Conservation (phyloP, 2,797 vertebrate species). For the Cottoperca gobio region DNA sequence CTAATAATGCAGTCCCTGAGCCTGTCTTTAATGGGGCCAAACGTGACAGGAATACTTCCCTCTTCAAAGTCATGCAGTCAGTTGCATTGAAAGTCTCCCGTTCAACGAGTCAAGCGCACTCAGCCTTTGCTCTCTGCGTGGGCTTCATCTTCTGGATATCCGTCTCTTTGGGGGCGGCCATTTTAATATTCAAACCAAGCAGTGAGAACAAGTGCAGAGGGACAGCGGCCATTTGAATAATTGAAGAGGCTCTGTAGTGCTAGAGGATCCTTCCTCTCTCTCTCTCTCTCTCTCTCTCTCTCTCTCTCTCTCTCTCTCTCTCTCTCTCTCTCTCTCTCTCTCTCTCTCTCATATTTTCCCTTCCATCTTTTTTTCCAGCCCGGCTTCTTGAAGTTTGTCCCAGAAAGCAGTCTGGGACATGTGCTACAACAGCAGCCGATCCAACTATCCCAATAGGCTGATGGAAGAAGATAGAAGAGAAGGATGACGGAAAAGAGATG, state of each 20-base stretch:
- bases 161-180: constrained; percentile 76
- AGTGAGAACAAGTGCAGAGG: constrained; percentile 83
- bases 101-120: constrained; percentile 71
- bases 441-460: constrained; percentile 68
- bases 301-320: constrained; percentile 6
- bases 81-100: constrained; percentile 47
- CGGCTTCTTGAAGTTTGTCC: constrained; percentile 80
- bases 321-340: constrained; percentile 13
- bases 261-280: constrained; percentile 56
- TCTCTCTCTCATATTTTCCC: constrained; percentile 49
- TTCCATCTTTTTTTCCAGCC: constrained; percentile 50
- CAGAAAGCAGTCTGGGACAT: constrained; percentile 80
- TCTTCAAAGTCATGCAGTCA: constrained; percentile 62
- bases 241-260: constrained; percentile 78
- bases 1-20: constrained; percentile 55
- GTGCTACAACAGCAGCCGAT: constrained; percentile 70
- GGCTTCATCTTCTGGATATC: constrained; percentile 79
- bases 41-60: constrained; percentile 75
- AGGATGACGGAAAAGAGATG: constrained; percentile 44
- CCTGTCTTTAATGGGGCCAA: constrained; percentile 72
- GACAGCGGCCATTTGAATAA: constrained; percentile 84
- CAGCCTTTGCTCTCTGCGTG: constrained; percentile 78
- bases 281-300: constrained; percentile 14
- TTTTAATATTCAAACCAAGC: constrained; percentile 84
- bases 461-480: constrained; percentile 60